Evolutionary conservation across 2,113 vertebrate species (phyloP).

Genomic region (Stictonetta naevosa): DNA sequence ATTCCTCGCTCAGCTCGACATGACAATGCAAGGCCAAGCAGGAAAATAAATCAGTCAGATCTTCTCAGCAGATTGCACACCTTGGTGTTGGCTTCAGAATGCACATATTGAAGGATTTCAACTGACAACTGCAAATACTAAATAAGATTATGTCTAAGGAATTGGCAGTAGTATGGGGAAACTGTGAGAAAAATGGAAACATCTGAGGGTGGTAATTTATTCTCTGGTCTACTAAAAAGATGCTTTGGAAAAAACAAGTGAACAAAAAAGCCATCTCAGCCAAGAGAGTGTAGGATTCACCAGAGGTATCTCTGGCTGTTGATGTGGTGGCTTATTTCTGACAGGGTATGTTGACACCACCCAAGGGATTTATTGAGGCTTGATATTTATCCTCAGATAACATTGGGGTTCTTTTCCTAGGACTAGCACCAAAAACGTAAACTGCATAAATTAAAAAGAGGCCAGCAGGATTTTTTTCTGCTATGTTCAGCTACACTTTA

Average conservation of each 20-base stretch:
- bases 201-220: neutral
- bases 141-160: neutral
- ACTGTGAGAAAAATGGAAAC: neutral
- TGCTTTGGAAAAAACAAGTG: neutral
- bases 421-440: neutral
- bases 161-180: neutral
- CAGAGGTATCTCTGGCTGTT: neutral
- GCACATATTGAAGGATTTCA: neutral
- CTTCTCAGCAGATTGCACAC: neutral
- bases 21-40: neutral
- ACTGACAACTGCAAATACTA: neutral
- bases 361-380: neutral
- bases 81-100: neutral
- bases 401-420: neutral
- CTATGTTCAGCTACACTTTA: neutral
- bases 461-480: neutral
- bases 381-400: neutral
- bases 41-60: neutral
- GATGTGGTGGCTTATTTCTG: neutral
- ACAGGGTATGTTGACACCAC: neutral
- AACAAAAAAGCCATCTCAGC: neutral
- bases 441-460: neutral
- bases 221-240: neutral
- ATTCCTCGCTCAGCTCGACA: neutral
- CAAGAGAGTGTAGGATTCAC: neutral